These are phyloP conservation scores for Meiosimyza platycephala DNA, from an alignment of 2,888 invertebrate genomes.

Conservation along the genomic window DNA sequence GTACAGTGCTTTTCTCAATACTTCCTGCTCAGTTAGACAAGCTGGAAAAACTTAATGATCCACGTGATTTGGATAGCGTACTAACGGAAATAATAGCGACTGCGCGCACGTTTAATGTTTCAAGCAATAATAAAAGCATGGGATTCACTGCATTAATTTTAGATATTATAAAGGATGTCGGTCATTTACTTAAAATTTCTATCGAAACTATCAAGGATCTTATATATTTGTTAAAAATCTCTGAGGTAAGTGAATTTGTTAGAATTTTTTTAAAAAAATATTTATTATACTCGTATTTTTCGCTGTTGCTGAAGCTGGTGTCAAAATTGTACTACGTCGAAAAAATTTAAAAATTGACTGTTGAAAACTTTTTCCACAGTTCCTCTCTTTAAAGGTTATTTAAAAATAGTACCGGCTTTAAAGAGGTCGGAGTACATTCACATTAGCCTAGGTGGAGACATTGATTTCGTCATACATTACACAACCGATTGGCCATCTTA, in stretches of 20 bases:
- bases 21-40: conserved; percentile 51
- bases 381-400: no score
- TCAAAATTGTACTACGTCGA: no score
- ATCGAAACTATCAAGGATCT: conserved; percentile 23
- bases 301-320: no score
- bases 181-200: conserved; percentile 14
- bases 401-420: no score
- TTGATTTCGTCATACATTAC: no score
- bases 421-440: no score
- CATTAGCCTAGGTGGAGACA: no score
- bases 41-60: conserved; percentile 53
- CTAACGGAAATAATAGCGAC: conserved; percentile 52
- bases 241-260: conserved; percentile 51
- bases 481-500: no score
- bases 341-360: no score
- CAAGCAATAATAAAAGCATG: conserved; percentile 20
- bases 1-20: conserved; percentile 53
- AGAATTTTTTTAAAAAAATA: background rate
- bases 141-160: conserved; percentile 45
- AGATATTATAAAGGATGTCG: conserved; percentile 50
- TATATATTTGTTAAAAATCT: conserved; percentile 44
- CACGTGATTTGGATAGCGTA: conserved; percentile 58
- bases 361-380: no score
- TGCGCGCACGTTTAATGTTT: conserved; percentile 35
- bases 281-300: background rate